Percentiles rank a stretch among this genome's conserved stretches.
Evolutionary conservation across 64 coral and sea anemone species (phyloP).

Genomic region (Dendronephthya gigantea): DNA sequence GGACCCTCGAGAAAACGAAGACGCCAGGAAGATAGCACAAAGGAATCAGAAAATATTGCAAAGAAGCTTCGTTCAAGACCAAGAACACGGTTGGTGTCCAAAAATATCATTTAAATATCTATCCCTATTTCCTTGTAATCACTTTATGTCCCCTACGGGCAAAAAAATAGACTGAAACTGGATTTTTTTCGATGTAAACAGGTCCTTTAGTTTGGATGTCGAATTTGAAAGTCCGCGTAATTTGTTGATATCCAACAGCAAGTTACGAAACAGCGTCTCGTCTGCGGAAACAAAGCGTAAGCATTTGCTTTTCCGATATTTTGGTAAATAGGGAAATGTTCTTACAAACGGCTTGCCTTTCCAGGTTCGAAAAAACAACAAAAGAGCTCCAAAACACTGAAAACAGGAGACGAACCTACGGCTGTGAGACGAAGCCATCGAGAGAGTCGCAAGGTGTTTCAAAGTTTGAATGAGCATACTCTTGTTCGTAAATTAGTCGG

Average conservation of each 20-base stretch:
- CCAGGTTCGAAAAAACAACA: not conserved
- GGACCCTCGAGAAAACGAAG: not conserved
- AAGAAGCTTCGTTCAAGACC: not conserved
- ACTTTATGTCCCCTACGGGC: not conserved
- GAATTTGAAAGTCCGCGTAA: not conserved
- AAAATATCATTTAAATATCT: not conserved
- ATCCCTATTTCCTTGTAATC: not conserved
- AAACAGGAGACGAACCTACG: not conserved
- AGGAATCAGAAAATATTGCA: not conserved
- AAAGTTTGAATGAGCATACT: slow-evolving; percentile 58
- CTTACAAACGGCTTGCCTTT: not conserved
- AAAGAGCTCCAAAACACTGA: not conserved
- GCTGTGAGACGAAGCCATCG: slow-evolving; percentile 69
- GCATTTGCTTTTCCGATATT: not conserved
- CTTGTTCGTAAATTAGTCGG: not conserved
- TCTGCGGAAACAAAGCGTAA: not conserved
- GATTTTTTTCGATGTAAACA: not conserved
- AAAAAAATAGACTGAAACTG: not conserved
- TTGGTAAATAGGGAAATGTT: not conserved
- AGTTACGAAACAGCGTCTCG: not conserved
- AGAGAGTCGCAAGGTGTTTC: slow-evolving; percentile 53
- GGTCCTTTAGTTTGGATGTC: not conserved
- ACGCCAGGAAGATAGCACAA: not conserved
- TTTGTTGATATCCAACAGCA: not conserved
- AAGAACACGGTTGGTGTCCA: not conserved